A percentile compares a stretch with the other conserved stretches of the same genome.
phyloP scores from a whole-genome alignment of 2,113 vertebrate genomes.

The Catharus minimus region DNA sequence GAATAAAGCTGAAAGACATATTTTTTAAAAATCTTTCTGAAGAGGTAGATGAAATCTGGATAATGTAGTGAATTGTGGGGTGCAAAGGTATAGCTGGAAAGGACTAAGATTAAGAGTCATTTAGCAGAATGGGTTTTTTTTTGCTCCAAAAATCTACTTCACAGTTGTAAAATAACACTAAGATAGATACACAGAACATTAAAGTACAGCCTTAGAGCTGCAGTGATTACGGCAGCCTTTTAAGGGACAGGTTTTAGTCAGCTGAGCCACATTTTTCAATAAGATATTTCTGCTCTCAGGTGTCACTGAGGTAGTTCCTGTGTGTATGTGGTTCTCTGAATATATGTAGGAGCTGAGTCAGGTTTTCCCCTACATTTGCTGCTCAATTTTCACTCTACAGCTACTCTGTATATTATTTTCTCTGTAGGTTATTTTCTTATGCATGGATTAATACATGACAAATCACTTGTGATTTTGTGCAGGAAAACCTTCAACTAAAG shows the following conservation, averaged over 20 bases:
- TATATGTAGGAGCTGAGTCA: not conserved
- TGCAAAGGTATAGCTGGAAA: not conserved
- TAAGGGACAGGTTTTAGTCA: not conserved
- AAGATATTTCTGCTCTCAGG: not conserved
- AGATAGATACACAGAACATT: not conserved
- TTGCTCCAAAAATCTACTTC: not conserved
- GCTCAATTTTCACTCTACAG: not conserved
- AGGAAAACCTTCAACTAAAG: not conserved
- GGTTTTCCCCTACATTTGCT: not conserved
- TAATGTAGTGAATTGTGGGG: not conserved
- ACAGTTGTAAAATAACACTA: not conserved
- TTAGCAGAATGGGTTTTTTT: not conserved
- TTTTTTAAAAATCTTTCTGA: not conserved
- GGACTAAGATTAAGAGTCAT: not conserved
- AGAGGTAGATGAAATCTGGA: not conserved
- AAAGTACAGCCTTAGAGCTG: not conserved
- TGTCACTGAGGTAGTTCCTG: not conserved
- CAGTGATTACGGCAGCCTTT: rapidly evolving
- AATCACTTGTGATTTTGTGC: not conserved
- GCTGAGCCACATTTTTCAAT: not conserved
- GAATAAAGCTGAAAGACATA: not conserved
- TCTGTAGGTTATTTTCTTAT: not conserved
- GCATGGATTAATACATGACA: not conserved
- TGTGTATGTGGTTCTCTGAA: not conserved
- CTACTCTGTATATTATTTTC: not conserved